phyloP scores from a whole-genome alignment of 2,113 vertebrate genomes.

The Phalacrocorax brasilianus region DNA sequence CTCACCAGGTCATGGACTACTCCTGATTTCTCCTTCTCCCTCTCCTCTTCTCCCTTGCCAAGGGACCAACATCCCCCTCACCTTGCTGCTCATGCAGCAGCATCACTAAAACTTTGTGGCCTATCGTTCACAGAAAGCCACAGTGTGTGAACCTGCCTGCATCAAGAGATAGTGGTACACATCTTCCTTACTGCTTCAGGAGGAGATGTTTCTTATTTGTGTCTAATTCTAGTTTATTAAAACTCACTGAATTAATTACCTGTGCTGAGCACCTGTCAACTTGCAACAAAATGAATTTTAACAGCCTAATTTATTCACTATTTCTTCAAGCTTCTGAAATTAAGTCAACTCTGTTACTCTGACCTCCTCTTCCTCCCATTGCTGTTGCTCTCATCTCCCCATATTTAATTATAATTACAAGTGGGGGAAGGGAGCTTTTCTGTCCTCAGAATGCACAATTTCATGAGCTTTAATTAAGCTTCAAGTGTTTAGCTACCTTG shows the following conservation, averaged over 20 bases:
- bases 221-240: slow-evolving; percentile 1
- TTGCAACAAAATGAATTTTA: slow-evolving; percentile 32
- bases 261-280: neutral
- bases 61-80: neutral
- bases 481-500: neutral
- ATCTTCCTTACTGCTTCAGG: neutral
- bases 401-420: neutral
- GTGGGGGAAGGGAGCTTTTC: neutral
- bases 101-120: neutral
- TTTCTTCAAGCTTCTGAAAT: neutral
- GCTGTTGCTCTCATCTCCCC: neutral
- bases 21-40: neutral
- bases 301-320: neutral
- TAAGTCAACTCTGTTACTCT: neutral
- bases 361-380: neutral
- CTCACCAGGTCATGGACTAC: neutral
- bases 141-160: neutral
- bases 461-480: neutral
- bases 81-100: neutral
- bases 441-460: neutral
- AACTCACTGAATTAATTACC: slow-evolving; percentile 21
- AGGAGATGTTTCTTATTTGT: neutral
- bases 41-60: neutral
- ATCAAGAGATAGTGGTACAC: neutral
- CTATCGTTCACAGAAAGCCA: neutral